Conservation (phyloP, 1,140 invertebrate genomes). For the Bombus ignitus region DNA sequence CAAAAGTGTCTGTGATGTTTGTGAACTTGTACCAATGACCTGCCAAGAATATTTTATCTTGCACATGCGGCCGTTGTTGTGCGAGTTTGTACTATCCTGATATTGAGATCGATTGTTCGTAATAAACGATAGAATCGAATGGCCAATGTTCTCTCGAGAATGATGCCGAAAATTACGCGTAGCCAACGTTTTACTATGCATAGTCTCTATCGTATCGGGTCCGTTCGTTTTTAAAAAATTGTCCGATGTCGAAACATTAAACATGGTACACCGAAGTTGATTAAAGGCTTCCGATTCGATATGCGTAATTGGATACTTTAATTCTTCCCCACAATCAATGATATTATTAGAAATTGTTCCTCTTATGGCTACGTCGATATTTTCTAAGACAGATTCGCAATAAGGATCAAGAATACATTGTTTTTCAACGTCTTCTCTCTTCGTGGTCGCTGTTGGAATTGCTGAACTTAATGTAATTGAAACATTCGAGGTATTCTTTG, state of each 20-base stretch:
- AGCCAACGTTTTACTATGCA: not conserved
- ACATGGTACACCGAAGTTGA: not conserved
- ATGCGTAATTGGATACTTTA: not conserved
- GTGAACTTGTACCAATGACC: slow-evolving; percentile 60
- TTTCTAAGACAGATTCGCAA: not conserved
- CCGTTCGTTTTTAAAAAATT: not conserved
- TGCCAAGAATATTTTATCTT: slow-evolving; percentile 73
- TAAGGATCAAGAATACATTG: not conserved
- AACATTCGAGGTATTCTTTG: not conserved
- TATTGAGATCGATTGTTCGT: not conserved
- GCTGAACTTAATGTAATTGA: not conserved
- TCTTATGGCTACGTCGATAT: not conserved
- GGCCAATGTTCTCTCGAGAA: slow-evolving; percentile 52
- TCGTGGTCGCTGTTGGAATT: not conserved
- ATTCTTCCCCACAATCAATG: not conserved
- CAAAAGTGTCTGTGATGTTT: slow-evolving; percentile 63
- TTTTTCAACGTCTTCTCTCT: not conserved
- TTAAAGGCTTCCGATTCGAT: not conserved
- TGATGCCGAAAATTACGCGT: slow-evolving; percentile 23
- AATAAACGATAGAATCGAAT: not conserved
- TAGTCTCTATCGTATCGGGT: not conserved
- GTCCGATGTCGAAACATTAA: not conserved
- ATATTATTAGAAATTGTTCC: not conserved
- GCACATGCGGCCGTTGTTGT: slow-evolving; percentile 12
- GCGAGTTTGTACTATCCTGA: not conserved